Evolutionary conservation across 2,888 invertebrate species (phyloP).

Genomic region (Notocelia uddmanniana): DNA sequence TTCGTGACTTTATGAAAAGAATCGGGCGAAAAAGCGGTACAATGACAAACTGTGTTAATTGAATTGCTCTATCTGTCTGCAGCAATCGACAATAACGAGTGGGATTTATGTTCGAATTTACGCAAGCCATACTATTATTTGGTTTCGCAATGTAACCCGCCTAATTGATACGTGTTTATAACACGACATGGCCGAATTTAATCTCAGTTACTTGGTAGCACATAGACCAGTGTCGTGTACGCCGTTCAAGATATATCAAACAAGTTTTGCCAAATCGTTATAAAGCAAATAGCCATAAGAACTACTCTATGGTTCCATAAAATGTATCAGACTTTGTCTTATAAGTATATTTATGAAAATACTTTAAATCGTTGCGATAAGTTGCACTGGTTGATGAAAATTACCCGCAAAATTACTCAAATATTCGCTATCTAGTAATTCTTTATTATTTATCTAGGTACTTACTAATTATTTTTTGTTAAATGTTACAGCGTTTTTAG

Average conservation of each 20-base stretch:
- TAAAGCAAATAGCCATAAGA: neutral
- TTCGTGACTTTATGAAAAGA: slow-evolving; percentile 36
- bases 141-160: slow-evolving; percentile 46
- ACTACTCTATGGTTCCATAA: too few species aligned
- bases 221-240: neutral
- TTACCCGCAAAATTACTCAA: too few species aligned
- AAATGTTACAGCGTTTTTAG: too few species aligned
- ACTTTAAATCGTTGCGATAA: too few species aligned
- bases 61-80: slow-evolving; percentile 46
- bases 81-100: slow-evolving; percentile 49
- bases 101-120: slow-evolving; percentile 46
- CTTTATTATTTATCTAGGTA: too few species aligned
- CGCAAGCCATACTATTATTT: slow-evolving; percentile 47
- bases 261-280: too few species aligned
- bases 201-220: neutral
- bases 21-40: slow-evolving; percentile 28
- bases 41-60: slow-evolving; percentile 49
- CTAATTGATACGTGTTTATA: slow-evolving; percentile 56
- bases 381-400: too few species aligned
- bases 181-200: slow-evolving; percentile 24
- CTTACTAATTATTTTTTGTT: too few species aligned
- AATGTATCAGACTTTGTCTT: too few species aligned
- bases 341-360: too few species aligned
- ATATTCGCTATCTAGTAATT: too few species aligned
- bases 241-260: neutral